Base-by-base conservation (phyloP, 2,113 vertebrate genomes). In the Bubalus kerabau region DNA sequence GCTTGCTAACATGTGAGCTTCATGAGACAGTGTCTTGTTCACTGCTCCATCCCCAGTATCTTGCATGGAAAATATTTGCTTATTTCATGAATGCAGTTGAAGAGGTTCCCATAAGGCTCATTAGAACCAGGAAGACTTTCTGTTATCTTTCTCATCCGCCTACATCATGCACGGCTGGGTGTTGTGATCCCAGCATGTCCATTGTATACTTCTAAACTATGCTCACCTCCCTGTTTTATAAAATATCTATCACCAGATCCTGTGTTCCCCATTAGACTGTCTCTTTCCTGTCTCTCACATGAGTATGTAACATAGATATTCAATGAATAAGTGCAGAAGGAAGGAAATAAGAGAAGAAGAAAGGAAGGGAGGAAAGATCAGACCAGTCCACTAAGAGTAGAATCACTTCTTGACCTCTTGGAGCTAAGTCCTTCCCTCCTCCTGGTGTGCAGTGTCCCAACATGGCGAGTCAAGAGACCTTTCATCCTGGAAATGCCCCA, bases 81-180 rank as follows among this genome's bases (percentile, higher is more conserved):
- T 5, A 11, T 90, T 14, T 64, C 1, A 7, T n/a, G 43, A 52
- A n/a, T 87, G 13, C 48, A 59, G 17, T 80, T 50, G 14, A 50
- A 59, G 54, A 90, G 60, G 14, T 17, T 48, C 52, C 32, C 14
- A 1, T 52, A n/a, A 78, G 15, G 4, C 52, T 82, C 14, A 2
- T 46, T 23, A 76, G 56, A 67, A 54, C 48, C 3, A 12, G 21
- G 12, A 67, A 60, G 12, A 36, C 4, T 43, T 48, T 54, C 54
- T n/a, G 7, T 48, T 13, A 2, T 57, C 14, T 2, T 52, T 62
- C 6, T 16, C 15, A 7, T 8, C 26, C 0, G 2, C 74, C 11
- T 7, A 15, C 30, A 52, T 90, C 26, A 26, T 0, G 6, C 7
- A 28, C 6, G 48, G 10, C 43, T 43, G 9, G 59, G 32, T 8